A percentile compares a stretch with the other conserved stretches of the same genome.
phyloP scores from a whole-genome alignment of 2,113 vertebrate genomes.

The Maccullochella peelii region DNA sequence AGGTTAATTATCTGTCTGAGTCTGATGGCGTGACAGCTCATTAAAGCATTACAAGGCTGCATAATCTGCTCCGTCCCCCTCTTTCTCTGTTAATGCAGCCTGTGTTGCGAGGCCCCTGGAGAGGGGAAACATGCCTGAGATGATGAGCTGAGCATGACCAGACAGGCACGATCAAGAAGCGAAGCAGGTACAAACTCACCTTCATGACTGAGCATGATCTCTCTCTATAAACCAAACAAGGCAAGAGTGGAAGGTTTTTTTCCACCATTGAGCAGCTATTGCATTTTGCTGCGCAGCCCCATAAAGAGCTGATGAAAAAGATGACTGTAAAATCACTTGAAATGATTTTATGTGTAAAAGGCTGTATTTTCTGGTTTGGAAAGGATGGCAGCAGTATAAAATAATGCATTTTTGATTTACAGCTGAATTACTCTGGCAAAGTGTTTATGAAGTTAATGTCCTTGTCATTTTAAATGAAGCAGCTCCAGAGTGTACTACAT shows the following conservation, averaged over 20 bases:
- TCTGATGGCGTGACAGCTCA: slow-evolving; percentile 54
- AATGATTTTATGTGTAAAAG: neutral
- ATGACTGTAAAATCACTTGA: neutral
- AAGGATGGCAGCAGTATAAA: neutral
- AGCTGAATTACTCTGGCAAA: slow-evolving; percentile 25
- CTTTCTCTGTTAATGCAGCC: slow-evolving; percentile 27
- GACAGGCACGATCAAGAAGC: slow-evolving; percentile 39
- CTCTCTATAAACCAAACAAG: slow-evolving; percentile 11
- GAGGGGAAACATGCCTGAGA: slow-evolving; percentile 16
- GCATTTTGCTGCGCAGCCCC: neutral
- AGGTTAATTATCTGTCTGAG: slow-evolving; percentile 56
- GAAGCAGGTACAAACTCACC: slow-evolving; percentile 19
- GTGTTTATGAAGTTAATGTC: slow-evolving; percentile 45
- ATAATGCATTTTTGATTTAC: slow-evolving; percentile 24
- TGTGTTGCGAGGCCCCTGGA: slow-evolving; percentile 11
- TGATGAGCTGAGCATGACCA: slow-evolving; percentile 43
- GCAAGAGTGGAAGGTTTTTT: neutral
- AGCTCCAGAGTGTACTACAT: slow-evolving; percentile 1
- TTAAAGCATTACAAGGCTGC: slow-evolving; percentile 49
- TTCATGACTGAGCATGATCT: slow-evolving; percentile 51
- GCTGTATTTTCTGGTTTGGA: slow-evolving; percentile 20
- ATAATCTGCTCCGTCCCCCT: slow-evolving; percentile 2
- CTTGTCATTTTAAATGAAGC: slow-evolving; percentile 33
- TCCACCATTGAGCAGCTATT: neutral
- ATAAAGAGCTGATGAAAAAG: neutral